Evolutionary conservation across 2,797 vertebrate species (phyloP), one percentile per base, ranked within the genome.

Genomic region (Cyprinodon diabolis): DNA sequence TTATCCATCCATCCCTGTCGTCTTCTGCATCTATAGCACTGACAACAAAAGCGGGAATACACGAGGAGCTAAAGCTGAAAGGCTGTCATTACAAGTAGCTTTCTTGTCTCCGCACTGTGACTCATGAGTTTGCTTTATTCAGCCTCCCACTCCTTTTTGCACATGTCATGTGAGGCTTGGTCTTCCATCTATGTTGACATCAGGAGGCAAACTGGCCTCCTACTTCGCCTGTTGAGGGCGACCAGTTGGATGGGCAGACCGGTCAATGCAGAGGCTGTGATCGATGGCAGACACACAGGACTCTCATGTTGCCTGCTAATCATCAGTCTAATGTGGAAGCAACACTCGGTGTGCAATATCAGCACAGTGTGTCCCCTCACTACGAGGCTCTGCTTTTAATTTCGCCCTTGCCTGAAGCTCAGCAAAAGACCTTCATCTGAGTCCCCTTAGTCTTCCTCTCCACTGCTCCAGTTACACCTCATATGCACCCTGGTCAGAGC

Each of bases 61-160:
- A 77, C 79, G 80, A 83, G 84, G 84, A 89, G 83, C 83, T 76
- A 74, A 78, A 87, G 84, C 89, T 91, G 87, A 93, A 93, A 93
- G 91, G 83, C 84, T 87, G 80, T 92, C 82, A 92, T 93, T 93
- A 88, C 75, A 71, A 87, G 86, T 75, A 76, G 82, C 77, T 72
- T 45, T 76, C 88, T 90, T 91, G 87, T 89, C 86, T 83, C 82
- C 78, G 57, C 84, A 86, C 89, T 82, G 84, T 93, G 87, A 92
- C 83, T 89, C 91, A 90, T 72, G 69, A 80, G 77, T 69, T 54
- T 81, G 84, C 86, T 91, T 91, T 87, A 87, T 89, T 90, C 91
- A 90, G 89, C 91, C 91, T 90, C 93, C 93, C 90, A 93, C 93
- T 89, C 84, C 75, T 83, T 71, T 90, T 87, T 89, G 88, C 90